A percentile compares a stretch with the other conserved stretches of the same genome.
Conservation (phyloP, 2,113 vertebrate genomes). For the Danio rerio region DNA sequence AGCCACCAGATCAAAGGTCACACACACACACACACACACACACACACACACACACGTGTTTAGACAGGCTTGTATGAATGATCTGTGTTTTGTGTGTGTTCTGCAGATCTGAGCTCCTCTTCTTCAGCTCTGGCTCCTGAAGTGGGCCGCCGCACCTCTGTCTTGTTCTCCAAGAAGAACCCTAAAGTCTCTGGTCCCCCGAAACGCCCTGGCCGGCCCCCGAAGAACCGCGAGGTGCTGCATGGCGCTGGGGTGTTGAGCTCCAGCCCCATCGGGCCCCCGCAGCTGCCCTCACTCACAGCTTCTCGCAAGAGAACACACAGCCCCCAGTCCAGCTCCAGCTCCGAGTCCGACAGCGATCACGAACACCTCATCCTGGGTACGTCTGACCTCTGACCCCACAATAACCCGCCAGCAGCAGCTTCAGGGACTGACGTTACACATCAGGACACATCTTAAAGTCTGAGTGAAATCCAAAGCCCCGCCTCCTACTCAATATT, state of each 20-base stretch:
- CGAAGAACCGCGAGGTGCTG: constrained; percentile 89
- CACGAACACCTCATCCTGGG: constrained; percentile 75
- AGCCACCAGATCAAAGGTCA: no score
- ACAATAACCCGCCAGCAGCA: no score
- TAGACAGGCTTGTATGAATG: no score
- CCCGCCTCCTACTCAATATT: no score
- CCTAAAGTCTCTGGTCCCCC: constrained; percentile 92
- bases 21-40: no score
- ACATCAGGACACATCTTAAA: no score
- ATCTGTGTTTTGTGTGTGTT: not conserved
- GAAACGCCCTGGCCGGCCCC: constrained; percentile 93
- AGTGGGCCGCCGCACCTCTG: constrained; percentile 95
- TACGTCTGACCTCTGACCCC: constrained; percentile 36
- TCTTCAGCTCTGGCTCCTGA: constrained; percentile 91
- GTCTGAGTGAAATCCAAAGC: no score
- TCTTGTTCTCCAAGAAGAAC: constrained; percentile 99
- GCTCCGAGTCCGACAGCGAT: constrained; percentile 95
- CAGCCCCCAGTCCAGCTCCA: constrained; percentile 91
- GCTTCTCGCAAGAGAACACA: constrained; percentile 87
- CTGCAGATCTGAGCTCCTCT: constrained; percentile 84
- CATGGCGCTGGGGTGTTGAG: constrained; percentile 83
- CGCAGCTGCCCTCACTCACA: constrained; percentile 88
- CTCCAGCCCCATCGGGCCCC: constrained; percentile 89
- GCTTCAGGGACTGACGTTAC: not conserved
- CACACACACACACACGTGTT: no score